Conservation (phyloP, 1,140 invertebrate species). For the Thaumatotibia leucotreta region DNA sequence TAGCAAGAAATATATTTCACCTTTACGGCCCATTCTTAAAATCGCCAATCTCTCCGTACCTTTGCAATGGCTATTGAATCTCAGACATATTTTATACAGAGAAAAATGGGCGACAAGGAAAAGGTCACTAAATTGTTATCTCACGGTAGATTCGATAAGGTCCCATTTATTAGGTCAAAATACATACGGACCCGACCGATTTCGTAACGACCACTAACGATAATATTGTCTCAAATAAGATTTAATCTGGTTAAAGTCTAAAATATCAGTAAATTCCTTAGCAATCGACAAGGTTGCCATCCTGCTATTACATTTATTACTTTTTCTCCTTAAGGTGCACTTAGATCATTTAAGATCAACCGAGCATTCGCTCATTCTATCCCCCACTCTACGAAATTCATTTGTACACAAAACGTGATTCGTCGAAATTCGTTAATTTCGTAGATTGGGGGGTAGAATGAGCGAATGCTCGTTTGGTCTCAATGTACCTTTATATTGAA, state of each 20-base stretch:
- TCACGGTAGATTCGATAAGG: neutral
- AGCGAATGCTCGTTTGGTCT: too few species aligned
- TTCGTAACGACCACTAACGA: neutral
- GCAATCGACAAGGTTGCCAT: neutral
- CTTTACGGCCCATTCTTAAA: neutral
- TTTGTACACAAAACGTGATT: too few species aligned
- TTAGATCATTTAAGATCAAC: too few species aligned
- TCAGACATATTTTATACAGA: neutral
- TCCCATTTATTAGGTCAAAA: slow-evolving; percentile 1
- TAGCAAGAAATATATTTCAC: neutral
- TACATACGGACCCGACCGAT: neutral
- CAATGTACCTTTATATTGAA: too few species aligned
- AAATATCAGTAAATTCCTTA: neutral
- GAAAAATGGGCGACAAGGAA: neutral
- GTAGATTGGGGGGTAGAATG: too few species aligned
- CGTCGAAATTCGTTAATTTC: too few species aligned
- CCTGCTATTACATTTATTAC: too few species aligned
- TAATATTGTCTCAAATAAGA: neutral
- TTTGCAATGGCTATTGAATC: neutral
- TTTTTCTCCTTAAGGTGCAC: too few species aligned
- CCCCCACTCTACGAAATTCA: too few species aligned
- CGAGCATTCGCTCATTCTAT: too few species aligned
- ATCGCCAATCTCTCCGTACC: neutral
- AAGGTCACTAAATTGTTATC: neutral
- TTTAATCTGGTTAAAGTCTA: neutral